Evolutionary conservation across 2,113 vertebrate genomes (phyloP).

Genomic region (Vombatus ursinus): DNA sequence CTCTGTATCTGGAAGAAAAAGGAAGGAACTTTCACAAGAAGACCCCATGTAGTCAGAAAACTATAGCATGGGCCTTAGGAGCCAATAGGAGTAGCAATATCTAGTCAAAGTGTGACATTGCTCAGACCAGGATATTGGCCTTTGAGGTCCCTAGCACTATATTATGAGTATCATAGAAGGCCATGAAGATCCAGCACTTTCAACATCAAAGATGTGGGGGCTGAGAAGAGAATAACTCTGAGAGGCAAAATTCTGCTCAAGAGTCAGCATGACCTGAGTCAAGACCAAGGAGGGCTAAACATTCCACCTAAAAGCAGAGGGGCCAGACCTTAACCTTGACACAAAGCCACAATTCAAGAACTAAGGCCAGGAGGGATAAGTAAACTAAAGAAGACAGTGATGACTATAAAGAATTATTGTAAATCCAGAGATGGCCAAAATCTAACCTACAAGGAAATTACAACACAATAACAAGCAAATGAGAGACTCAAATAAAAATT

Average conservation of each 20-base stretch:
- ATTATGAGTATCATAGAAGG: background rate
- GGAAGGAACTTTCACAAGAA: background rate
- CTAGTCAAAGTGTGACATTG: background rate
- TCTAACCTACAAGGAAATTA: no score
- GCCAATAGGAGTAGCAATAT: background rate
- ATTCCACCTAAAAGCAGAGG: background rate
- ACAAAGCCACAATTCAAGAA: background rate
- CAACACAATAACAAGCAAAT: no score
- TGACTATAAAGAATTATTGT: background rate
- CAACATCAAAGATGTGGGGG: background rate
- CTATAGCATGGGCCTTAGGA: background rate
- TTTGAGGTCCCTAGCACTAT: background rate
- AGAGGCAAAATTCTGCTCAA: background rate
- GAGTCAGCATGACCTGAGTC: background rate
- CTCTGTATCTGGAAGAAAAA: background rate
- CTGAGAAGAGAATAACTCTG: background rate
- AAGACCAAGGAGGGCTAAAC: background rate
- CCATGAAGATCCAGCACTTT: background rate
- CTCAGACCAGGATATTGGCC: background rate
- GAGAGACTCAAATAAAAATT: no score
- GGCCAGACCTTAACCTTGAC: background rate
- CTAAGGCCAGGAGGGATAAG: background rate
- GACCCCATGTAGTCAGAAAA: background rate
- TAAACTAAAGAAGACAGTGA: background rate
- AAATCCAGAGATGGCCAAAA: background rate